Conservation (phyloP, 2,888 invertebrate species). For the Stenchaetothrips biformis region DNA sequence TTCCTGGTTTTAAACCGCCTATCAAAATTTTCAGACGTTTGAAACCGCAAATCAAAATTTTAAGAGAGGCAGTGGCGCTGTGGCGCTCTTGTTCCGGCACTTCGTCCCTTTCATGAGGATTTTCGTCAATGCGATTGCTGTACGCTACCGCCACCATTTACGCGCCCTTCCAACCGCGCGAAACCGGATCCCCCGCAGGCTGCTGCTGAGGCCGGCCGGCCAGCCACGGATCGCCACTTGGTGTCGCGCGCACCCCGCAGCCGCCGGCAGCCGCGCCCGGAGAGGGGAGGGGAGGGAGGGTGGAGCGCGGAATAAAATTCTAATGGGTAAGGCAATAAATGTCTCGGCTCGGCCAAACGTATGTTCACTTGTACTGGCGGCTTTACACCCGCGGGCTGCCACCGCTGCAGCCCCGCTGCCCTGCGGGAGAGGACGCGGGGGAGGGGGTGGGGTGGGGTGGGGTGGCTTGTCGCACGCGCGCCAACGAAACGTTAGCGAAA, state of each 20-base stretch:
- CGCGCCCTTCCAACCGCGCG: background rate
- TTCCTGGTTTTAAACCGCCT: no score
- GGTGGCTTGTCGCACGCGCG: background rate
- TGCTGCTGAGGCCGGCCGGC: background rate
- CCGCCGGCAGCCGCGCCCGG: background rate
- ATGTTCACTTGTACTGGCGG: conserved; percentile 23
- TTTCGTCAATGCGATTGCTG: no score
- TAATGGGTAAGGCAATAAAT: conserved; percentile 16
- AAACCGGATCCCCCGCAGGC: background rate
- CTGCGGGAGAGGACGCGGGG: background rate
- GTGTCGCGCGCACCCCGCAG: background rate
- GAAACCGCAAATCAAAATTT: no score
- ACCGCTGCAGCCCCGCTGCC: background rate
- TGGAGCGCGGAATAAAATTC: background rate
- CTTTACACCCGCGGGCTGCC: background rate
- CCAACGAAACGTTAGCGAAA: conserved; percentile 11
- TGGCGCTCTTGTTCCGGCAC: no score
- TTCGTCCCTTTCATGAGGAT: no score
- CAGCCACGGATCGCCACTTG: background rate
- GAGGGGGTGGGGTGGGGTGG: background rate
- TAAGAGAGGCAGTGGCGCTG: no score
- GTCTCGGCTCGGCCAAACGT: conserved; percentile 20
- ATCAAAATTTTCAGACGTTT: no score
- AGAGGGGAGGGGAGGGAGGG: background rate
- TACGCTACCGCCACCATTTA: background rate